Percentiles rank a stretch among this genome's conserved stretches.
phyloP scores from a whole-genome alignment of 2,888 invertebrate genomes.

The Caprella mutica region DNA sequence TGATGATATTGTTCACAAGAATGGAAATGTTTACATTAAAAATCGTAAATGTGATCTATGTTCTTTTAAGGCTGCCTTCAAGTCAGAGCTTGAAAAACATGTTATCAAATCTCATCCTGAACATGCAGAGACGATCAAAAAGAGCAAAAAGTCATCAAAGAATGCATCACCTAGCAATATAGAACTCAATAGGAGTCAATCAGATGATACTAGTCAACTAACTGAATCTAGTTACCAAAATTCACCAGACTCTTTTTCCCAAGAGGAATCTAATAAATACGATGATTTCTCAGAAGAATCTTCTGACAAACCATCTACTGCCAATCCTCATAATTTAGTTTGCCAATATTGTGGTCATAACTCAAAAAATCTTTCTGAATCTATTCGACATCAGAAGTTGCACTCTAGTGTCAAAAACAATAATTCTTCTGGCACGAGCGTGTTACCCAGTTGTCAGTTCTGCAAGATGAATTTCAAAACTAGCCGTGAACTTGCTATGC shows the following conservation, averaged over 20 bases:
- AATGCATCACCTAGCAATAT: not conserved
- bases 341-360: slow-evolving; percentile 62
- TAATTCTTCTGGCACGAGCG: slow-evolving; percentile 30
- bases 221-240: not conserved
- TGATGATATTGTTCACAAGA: slow-evolving; percentile 40
- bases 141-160: slow-evolving; percentile 5
- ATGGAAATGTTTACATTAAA: slow-evolving; percentile 40
- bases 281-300: slow-evolving; percentile 2
- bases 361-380: slow-evolving; percentile 68
- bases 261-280: not conserved
- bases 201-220: not conserved
- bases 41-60: slow-evolving; percentile 46
- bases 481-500: slow-evolving; percentile 61
- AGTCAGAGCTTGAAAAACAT: slow-evolving; percentile 49
- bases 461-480: slow-evolving; percentile 78
- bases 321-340: slow-evolving; percentile 52
- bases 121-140: slow-evolving; percentile 8
- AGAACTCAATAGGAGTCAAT: not conserved
- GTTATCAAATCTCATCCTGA: slow-evolving; percentile 43
- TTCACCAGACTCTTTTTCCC: not conserved
- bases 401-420: slow-evolving; percentile 36
- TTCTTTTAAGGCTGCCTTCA: slow-evolving; percentile 49
- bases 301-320: slow-evolving; percentile 48
- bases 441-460: slow-evolving; percentile 67
- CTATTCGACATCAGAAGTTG: slow-evolving; percentile 60